Evolutionary conservation across 2,113 vertebrate genomes (phyloP), one percentile per base, ranked within the genome.

Genomic region (Bos indicus): DNA sequence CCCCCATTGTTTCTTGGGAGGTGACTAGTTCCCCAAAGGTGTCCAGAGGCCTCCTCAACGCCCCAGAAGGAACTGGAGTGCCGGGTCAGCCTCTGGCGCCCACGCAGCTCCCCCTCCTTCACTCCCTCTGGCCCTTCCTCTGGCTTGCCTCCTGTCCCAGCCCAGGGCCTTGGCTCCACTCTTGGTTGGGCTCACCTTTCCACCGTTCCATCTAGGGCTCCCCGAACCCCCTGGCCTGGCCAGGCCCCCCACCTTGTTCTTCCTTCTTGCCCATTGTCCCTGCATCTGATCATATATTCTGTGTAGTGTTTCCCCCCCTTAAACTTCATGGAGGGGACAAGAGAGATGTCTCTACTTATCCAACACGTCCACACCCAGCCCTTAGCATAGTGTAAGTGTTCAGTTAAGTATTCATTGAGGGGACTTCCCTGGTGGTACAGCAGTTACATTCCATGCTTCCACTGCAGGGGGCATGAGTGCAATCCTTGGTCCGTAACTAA

Each of bases 341-440:
- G 54, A 82, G 40, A 60, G 21, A 56, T 13, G 14, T 57, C 77
- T 83, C 74, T 36, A 3, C 77, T 60, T 48, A 62, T 84, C 74
- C n/a, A 51, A 10, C 67, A 26, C 0, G 0, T 19, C 6, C 7
- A 25, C 15, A 3, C n/a, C 13, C 21, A 16, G 59, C 43, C 62
- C 84, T 78, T 71, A 36, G 84, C 48, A 54, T 57, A 82, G 25
- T 19, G 16, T 87, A 71, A 78, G 46, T 28, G 74, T 28, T 83
- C 80, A 71, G 40, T 26, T 52, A 84, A 82, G 78, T 64, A 11
- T 95, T 67, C 67, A 48, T 36, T 82, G 90, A 92, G 60, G 78
- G 46, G 48, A 19, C 48, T 33, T 52, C 78, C 78, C 48, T 33
- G 46, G 46, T 33, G 2, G 17, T 33, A 30, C 30, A 52, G 48